phyloP scores from a whole-genome alignment of 2,113 vertebrate genomes.

The Proterorhinus semilunaris region DNA sequence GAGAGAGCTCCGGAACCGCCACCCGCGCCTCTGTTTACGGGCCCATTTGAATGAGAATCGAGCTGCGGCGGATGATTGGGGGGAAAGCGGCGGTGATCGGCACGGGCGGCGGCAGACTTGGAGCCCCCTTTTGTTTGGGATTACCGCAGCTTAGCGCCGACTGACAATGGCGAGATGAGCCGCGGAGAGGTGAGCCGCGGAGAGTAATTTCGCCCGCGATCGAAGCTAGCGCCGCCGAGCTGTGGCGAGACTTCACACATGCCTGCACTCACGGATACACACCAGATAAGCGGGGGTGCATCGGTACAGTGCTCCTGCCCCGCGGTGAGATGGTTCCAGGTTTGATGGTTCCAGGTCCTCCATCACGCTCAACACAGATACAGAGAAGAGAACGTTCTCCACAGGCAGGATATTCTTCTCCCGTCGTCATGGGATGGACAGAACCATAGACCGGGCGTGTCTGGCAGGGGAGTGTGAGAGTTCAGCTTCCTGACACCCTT shows the following conservation, averaged over 20 bases:
- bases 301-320: no score
- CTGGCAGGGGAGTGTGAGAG: no score
- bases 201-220: slow-evolving; percentile 95
- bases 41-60: slow-evolving; percentile 99
- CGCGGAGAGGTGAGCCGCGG: slow-evolving; percentile 95
- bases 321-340: no score
- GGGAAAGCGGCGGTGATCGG: slow-evolving; percentile 64
- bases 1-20: slow-evolving; percentile 71
- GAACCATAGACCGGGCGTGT: no score
- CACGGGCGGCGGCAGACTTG: slow-evolving; percentile 80
- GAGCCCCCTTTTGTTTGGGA: slow-evolving; percentile 95
- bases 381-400: no score
- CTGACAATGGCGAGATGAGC: slow-evolving; percentile 98
- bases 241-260: slow-evolving; percentile 65
- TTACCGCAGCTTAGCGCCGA: slow-evolving; percentile 96
- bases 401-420: no score
- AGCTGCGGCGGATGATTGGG: slow-evolving; percentile 69
- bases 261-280: slow-evolving; percentile 34
- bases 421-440: no score
- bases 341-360: no score
- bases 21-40: slow-evolving; percentile 95
- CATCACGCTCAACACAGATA: no score
- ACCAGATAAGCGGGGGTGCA: background rate
- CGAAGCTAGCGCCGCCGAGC: slow-evolving; percentile 75
- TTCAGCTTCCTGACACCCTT: no score